phyloP scores from a whole-genome alignment of 1,140 invertebrate genomes.

The Sycobia sp. region DNA sequence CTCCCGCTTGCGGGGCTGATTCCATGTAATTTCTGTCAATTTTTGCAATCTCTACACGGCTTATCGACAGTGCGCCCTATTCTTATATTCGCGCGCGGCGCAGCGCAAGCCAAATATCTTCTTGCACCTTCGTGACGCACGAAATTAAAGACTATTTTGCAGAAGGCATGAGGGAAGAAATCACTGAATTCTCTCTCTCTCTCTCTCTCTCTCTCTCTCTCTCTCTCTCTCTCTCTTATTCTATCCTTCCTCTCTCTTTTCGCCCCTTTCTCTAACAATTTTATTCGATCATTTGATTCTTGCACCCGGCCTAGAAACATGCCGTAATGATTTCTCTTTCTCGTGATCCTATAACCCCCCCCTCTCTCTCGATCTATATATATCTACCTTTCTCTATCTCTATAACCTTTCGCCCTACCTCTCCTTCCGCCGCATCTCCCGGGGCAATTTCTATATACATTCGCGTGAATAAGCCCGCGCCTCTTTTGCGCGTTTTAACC shows the following conservation, averaged over 20 bases:
- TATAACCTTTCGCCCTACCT: no score
- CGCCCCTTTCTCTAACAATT: not conserved
- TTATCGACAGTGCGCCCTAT: conserved; percentile 4
- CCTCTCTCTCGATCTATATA: no score
- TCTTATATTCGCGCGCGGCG: not conserved
- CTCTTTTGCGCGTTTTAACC: conserved; percentile 22
- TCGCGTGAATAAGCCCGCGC: conserved; percentile 9
- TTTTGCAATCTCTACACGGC: conserved; percentile 2
- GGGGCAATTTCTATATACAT: conserved; percentile 22
- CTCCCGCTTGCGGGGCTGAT: no score
- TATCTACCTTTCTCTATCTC: no score
- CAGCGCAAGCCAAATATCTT: conserved; percentile 10
- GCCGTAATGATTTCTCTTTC: conserved; percentile 15
- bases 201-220: not conserved
- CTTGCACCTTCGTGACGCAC: conserved; percentile 14
- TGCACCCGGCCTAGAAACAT: no score
- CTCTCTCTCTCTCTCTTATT: not conserved
- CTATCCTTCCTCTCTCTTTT: not conserved
- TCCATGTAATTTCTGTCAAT: conserved; percentile 3
- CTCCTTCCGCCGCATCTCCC: no score
- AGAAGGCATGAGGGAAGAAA: conserved; percentile 18
- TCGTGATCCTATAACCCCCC: conserved; percentile 16
- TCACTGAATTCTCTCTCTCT: no score
- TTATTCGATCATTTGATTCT: no score
- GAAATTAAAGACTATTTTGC: conserved; percentile 30